These are phyloP conservation scores for Ranitomeya variabilis DNA, from an alignment of 2,113 vertebrate genomes.

Conservation along the genomic window DNA sequence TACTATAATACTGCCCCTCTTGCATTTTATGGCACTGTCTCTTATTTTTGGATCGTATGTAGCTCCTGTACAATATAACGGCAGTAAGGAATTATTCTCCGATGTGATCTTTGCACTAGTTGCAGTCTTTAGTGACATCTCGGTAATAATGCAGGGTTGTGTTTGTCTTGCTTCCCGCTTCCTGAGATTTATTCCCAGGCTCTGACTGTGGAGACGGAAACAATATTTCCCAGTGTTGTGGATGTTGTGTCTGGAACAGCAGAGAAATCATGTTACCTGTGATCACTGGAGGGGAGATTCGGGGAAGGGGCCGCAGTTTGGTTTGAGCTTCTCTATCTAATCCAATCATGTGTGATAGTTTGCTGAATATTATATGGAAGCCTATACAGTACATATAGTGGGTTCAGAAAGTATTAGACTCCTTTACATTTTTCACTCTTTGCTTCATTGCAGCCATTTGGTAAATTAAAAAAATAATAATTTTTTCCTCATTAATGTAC, in stretches of 20 bases:
- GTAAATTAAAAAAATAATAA: too few species aligned
- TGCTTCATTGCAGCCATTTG: too few species aligned
- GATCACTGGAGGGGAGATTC: neutral
- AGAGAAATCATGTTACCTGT: neutral
- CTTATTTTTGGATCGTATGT: too few species aligned
- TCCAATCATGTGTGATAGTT: neutral
- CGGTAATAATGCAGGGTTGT: neutral
- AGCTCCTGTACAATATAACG: too few species aligned
- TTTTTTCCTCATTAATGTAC: too few species aligned
- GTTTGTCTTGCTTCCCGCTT: neutral
- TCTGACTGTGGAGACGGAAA: neutral
- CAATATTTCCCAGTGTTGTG: neutral
- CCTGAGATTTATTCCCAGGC: constrained; percentile 10
- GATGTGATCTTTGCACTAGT: too few species aligned
- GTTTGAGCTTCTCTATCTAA: too few species aligned
- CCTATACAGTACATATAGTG: too few species aligned
- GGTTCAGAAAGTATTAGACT: too few species aligned
- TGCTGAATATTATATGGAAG: neutral
- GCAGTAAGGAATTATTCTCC: too few species aligned
- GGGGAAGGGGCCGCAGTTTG: neutral
- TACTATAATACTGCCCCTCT: neutral
- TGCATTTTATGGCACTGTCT: too few species aligned
- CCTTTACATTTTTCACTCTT: too few species aligned
- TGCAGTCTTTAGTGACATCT: neutral
- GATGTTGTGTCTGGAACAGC: neutral